Base-by-base conservation (phyloP, 2,888 invertebrate species). In the Cepaea hortensis region DNA sequence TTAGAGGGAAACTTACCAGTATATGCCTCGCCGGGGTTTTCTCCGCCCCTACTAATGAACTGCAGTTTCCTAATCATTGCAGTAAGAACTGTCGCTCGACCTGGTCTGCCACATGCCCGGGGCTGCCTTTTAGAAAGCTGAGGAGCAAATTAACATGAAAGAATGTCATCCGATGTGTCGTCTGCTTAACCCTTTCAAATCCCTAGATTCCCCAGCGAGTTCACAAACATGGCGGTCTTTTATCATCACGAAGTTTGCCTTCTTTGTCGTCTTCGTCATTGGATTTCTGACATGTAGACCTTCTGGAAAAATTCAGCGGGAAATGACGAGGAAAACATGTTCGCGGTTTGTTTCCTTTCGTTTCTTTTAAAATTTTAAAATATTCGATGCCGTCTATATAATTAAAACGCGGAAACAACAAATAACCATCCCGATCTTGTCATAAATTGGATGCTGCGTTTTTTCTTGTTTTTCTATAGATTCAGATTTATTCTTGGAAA, bases 91-190 rank as follows among this genome's bases (percentile, higher is more conserved):
- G 62, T 13, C 79, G 62, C 23, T 15, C 46, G 62, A 23, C 35
- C 35, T 23, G 23, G 3, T 23, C 35, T 79, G 62, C 18, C 4
- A 20, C 0, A 4, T n/a, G 79, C 79, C 79, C 5, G 62, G 7
- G 62, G 79, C 79, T 62, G 23, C 15, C 79, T 62, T 62, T 20
- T 20, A 77, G 77, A 77, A 77, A 77, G 77, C 20, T 79, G 61
- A 79, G 35, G 13, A 79, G 79, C 79, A 79, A 79, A 79, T 79
- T 35, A 79, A 79, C 62, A 23, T 79, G 79, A 79, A 79, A 79
- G 61, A 79, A 79, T 79, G 62, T 35, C 62, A 79, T 15, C 23
- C n/a, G 55, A 6, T 55, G 3, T 77, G 55, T 77, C 79, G 15
- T 35, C 62, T 79, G 62, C 79, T 79, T 79, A 79, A 79, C 79